phyloP scores from a whole-genome alignment of 2,888 invertebrate genomes.

The Cerceris ruficornis region DNA sequence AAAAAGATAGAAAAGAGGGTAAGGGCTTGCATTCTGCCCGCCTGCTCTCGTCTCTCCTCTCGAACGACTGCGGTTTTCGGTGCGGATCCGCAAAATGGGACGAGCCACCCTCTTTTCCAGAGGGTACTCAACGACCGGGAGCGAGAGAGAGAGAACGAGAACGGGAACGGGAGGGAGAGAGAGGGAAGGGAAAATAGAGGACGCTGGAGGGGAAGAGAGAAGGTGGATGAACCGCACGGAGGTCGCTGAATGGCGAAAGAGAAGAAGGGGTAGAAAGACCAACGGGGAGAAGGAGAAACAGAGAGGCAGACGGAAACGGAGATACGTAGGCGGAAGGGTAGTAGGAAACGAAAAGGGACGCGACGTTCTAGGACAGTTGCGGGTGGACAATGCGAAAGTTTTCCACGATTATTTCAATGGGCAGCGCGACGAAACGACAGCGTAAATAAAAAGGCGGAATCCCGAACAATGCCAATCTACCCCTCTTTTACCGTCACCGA shows the following conservation, averaged over 20 bases:
- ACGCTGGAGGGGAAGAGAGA: slow-evolving; percentile 33
- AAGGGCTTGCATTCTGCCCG: slow-evolving; percentile 20
- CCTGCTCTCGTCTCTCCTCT: slow-evolving; percentile 29
- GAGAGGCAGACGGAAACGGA: slow-evolving; percentile 7
- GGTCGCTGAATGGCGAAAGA: slow-evolving; percentile 53
- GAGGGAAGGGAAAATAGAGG: slow-evolving; percentile 9
- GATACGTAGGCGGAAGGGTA: slow-evolving; percentile 15
- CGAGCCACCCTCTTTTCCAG: slow-evolving; percentile 59
- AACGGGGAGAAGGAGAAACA: slow-evolving; percentile 30
- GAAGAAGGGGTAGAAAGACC: slow-evolving; percentile 30
- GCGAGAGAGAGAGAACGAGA: slow-evolving; percentile 17
- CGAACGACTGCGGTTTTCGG: slow-evolving; percentile 68
- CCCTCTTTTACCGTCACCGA: slow-evolving; percentile 20
- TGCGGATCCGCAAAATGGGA: slow-evolving; percentile 74
- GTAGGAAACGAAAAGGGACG: slow-evolving; percentile 40
- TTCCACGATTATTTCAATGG: slow-evolving; percentile 57
- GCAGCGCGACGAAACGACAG: slow-evolving; percentile 46
- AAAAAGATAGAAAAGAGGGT: slow-evolving; percentile 10
- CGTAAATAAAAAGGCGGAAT: slow-evolving; percentile 51
- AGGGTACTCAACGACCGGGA: slow-evolving; percentile 50
- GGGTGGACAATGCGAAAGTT: slow-evolving; percentile 53
- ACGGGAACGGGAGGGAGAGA: slow-evolving; percentile 18
- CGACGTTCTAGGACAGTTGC: slow-evolving; percentile 61
- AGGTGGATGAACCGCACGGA: slow-evolving; percentile 75
- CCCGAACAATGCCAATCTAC: slow-evolving; percentile 52